phyloP scores from a whole-genome alignment of 2,888 invertebrate genomes.

The Melinaea menophilus region DNA sequence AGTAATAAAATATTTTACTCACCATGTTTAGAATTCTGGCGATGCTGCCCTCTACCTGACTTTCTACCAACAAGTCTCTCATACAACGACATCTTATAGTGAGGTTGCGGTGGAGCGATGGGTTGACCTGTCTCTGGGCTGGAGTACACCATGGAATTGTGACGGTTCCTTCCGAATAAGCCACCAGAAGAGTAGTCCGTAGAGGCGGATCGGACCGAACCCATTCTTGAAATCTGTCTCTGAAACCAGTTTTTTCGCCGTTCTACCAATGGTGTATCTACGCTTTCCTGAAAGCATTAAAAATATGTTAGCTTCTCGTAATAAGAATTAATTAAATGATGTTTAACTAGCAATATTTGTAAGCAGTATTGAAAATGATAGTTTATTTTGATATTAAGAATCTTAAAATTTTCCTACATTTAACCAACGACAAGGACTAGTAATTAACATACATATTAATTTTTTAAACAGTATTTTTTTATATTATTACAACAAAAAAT shows the following conservation, averaged over 20 bases:
- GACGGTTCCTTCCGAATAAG: slow-evolving; percentile 85
- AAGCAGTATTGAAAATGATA: not conserved
- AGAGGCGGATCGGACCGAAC: slow-evolving; percentile 89
- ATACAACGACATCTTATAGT: slow-evolving; percentile 88
- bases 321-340: no score
- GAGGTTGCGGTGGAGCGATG: slow-evolving; percentile 53
- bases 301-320: slow-evolving; percentile 2
- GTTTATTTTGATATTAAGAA: not conserved
- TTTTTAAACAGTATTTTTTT: not conserved
- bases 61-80: slow-evolving; percentile 89
- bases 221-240: slow-evolving; percentile 90
- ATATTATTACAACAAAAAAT: no score
- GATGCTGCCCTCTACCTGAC: slow-evolving; percentile 83
- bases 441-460: slow-evolving; percentile 2
- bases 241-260: slow-evolving; percentile 93
- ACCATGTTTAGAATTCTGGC: slow-evolving; percentile 82
- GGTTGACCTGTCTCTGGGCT: slow-evolving; percentile 80
- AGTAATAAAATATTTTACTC: slow-evolving; percentile 31
- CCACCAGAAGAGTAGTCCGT: slow-evolving; percentile 89
- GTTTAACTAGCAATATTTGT: slow-evolving; percentile 3
- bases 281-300: slow-evolving; percentile 84
- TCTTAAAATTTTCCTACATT: not conserved
- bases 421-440: not conserved
- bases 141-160: slow-evolving; percentile 86
- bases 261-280: slow-evolving; percentile 92